Evolutionary conservation across 2,888 invertebrate species (phyloP), one percentile per base, ranked within the genome.

Genomic region (Ophion costatus): DNA sequence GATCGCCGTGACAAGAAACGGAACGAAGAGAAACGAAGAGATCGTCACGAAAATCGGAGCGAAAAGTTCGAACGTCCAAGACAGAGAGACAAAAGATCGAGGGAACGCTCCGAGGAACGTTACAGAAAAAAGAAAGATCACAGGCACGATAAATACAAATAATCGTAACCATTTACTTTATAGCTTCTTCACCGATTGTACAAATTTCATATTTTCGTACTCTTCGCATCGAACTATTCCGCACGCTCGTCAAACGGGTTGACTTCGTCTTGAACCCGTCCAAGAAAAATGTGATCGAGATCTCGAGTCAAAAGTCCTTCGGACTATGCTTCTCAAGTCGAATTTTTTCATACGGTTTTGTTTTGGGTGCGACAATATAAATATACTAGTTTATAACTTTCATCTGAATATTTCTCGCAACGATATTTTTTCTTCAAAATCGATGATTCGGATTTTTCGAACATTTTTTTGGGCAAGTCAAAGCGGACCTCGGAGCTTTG

Each of bases 61-160:
- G 83, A 86, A 51, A 85, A 88, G 71, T 80, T 61, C 14, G 86
- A 82, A 74, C 86, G 87, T 69, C 69, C 84, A 45, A 83, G 69
- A 78, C 86, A 89, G 11, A 88, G 83, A 11, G 89, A 84, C 20
- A 89, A 88, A 73, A 83, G 82, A 9, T 75, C 77, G 24, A 85
- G 86, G 63, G 89, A 90, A 51, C 82, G 87, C 33, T 90, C 87
- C 11, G 76, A 76, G 20, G 87, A 87, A 59, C 76, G 83, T 64
- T 67, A 84, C 29, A 42, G 80, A 22, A 80, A 71, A 70, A 87
- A 86, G 42, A 82, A 73, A 61, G 84, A 78, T 14, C 69, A 69
- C 33, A 75, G 85, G 24, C 82, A 81, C 74, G 83, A 86, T 70
- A 78, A 78, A 80, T 80, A 85, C 57, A 84, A 81, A 82, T 87